Evolutionary conservation across 2,113 vertebrate genomes (phyloP), one percentile per base, ranked within the genome.

Genomic region (Myotis yumanensis): DNA sequence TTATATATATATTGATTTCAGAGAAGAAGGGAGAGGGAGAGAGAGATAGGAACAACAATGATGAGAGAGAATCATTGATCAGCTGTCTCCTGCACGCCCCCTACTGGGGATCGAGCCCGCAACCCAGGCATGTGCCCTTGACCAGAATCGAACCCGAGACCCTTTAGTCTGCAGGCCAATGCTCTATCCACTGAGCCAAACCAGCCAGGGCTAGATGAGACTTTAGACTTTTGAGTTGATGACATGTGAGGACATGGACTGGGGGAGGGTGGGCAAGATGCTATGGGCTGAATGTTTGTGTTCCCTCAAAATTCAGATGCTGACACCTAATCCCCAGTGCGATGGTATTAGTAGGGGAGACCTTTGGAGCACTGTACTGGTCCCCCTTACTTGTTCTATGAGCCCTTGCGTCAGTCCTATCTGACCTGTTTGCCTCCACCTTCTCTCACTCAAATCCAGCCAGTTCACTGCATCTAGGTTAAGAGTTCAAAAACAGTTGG

Each of bases 401-500:
- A 72, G 8, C 40, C 1, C 2, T 3, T 40, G 5, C 3, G 16
- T 57, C 22, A 4, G 3, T 46, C 28, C 25, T 16, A 17, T 40
- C 7, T 40, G 48, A 4, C 15, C 18, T 32, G 0, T 17, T 48
- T 35, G 12, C 32, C 9, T 40, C 16, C 1, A 43, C 3, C 9
- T 90, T 86, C 57, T 85, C 54, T 28, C 22, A 17, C 2, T 32
- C 17, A 3, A 43, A 8, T 48, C 46, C 32, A 48, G 30, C 14
- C 1, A 0, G 2, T 46, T 16, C 4, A 15, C 3, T 18, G 69
- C 25, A 25, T 17, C 14, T 23, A 62, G 37, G 28, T 12, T n/a
- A 72, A 83, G 88, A 79, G 4, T 57, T 68, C 40, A 35, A 64
- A 90, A 40, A 54, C 5, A 17, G 0, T 40, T 25, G n/a, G 12